A percentile compares a stretch with the other conserved stretches of the same genome.
Evolutionary conservation across 2,888 invertebrate species (phyloP).

Genomic region (Mimumesa dahlbomi): DNA sequence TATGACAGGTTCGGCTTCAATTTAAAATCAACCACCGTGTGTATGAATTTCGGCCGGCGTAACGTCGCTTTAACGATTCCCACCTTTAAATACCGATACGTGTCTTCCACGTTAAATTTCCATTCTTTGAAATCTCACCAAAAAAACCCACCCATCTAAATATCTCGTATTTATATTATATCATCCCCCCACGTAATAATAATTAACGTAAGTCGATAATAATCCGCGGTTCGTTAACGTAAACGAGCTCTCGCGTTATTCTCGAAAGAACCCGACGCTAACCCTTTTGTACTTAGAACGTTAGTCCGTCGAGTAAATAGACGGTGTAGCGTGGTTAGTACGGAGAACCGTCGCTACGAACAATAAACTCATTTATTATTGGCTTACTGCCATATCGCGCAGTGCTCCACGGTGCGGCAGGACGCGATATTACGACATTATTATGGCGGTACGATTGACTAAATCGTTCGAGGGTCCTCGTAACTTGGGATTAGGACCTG

Average conservation of each 20-base stretch:
- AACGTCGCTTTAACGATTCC: too few relatives aligned
- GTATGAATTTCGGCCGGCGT: too few relatives aligned
- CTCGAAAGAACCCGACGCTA: constrained; percentile 9
- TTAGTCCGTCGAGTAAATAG: constrained; percentile 2
- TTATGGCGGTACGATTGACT: constrained; percentile 70
- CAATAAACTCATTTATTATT: constrained; percentile 68
- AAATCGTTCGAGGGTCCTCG: constrained; percentile 66
- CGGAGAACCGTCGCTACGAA: constrained; percentile 20
- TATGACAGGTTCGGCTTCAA: too few relatives aligned
- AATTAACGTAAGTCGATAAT: too few relatives aligned
- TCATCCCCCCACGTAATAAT: too few relatives aligned
- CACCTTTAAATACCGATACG: too few relatives aligned
- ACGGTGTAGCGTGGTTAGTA: constrained; percentile 30
- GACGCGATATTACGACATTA: constrained; percentile 65
- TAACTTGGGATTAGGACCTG: constrained; percentile 65
- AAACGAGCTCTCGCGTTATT: neutral
- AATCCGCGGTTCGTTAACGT: neutral
- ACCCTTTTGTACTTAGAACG: too few relatives aligned
- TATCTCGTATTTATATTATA: neutral
- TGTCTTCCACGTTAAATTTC: too few relatives aligned
- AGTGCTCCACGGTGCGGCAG: constrained; percentile 25
- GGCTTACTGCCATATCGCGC: constrained; percentile 52
- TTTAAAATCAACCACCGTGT: too few relatives aligned
- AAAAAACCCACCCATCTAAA: neutral
- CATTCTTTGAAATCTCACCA: too few relatives aligned